phyloP scores from a whole-genome alignment of 2,797 vertebrate genomes.

The Echiichthys vipera region DNA sequence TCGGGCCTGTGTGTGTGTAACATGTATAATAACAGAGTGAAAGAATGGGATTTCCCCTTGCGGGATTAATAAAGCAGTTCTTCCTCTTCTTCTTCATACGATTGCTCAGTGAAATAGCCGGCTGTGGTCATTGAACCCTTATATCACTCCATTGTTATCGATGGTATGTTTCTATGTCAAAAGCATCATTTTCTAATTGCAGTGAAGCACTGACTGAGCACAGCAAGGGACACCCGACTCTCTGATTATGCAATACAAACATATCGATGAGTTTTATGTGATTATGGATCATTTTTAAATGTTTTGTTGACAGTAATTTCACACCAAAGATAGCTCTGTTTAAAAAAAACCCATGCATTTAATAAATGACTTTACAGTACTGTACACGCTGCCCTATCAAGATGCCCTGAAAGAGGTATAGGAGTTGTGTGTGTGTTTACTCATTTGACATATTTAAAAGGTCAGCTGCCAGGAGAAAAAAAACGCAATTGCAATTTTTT shows the following conservation, averaged over 20 bases:
- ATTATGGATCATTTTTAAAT: background rate
- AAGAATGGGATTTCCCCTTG: too few relatives aligned
- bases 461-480: conserved; percentile 10
- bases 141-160: background rate
- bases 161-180: background rate
- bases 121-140: conserved; percentile 3
- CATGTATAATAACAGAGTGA: too few relatives aligned
- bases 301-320: conserved; percentile 1
- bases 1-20: too few relatives aligned
- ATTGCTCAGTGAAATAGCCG: background rate
- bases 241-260: background rate
- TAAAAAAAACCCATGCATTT: background rate
- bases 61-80: too few relatives aligned
- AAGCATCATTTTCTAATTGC: conserved; percentile 2
- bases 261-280: background rate
- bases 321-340: background rate
- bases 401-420: background rate
- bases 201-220: background rate
- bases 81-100: too few relatives aligned
- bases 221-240: background rate
- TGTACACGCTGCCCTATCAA: background rate
- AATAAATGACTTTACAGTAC: background rate
- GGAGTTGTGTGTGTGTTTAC: background rate
- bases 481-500: background rate
- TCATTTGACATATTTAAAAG: conserved; percentile 13